Evolutionary conservation across 2,797 vertebrate genomes (phyloP).

Genomic region (Hypotaenidia okinawae): DNA sequence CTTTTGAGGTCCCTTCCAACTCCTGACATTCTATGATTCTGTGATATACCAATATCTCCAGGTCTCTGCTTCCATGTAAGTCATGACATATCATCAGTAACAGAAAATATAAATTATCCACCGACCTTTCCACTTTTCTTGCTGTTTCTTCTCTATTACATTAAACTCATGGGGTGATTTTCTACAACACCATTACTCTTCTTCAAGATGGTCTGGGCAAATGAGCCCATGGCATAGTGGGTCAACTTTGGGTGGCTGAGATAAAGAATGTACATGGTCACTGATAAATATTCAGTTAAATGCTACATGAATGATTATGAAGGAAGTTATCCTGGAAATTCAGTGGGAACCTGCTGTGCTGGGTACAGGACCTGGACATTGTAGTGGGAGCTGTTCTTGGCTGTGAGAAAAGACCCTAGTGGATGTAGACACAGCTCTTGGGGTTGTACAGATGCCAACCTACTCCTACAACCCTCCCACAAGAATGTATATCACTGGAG

Average conservation of each 20-base stretch:
- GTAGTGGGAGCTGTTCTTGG: neutral
- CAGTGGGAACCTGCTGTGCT: neutral
- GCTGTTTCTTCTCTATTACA: neutral
- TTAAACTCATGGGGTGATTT: neutral
- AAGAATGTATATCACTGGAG: neutral
- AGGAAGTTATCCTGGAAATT: neutral
- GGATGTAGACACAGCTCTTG: neutral
- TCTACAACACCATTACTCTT: neutral
- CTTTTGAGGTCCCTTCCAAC: too few species aligned
- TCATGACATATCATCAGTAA: too few species aligned
- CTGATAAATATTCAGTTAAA: neutral
- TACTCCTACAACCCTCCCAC: neutral
- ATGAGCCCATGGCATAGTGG: neutral
- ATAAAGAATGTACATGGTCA: neutral
- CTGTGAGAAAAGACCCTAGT: neutral
- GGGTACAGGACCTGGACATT: neutral
- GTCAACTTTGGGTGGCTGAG: rapidly evolving
- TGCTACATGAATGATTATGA: neutral
- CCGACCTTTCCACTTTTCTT: neutral
- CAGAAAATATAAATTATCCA: neutral
- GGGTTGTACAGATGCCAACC: neutral
- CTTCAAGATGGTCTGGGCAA: neutral
- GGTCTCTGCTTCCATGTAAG: neutral
- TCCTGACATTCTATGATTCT: too few species aligned
- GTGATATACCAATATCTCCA: neutral